These are phyloP conservation scores for Fundulus diaphanus DNA, from an alignment of 2,797 vertebrate species.

Conservation along the genomic window DNA sequence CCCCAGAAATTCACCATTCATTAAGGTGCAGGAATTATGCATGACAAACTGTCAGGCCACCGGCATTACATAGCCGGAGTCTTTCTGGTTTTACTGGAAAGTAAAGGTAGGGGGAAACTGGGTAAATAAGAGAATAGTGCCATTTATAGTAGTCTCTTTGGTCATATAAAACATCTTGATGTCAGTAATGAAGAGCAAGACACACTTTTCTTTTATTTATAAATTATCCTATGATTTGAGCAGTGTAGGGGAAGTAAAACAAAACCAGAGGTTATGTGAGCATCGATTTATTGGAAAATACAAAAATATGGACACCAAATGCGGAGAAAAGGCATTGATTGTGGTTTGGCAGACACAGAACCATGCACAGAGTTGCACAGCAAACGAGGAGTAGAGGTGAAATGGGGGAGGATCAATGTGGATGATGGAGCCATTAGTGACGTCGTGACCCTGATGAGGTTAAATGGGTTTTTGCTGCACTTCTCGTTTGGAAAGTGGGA, in stretches of 20 bases:
- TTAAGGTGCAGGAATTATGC: slow-evolving; percentile 49
- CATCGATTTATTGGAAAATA: slow-evolving; percentile 45
- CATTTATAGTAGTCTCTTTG: slow-evolving; percentile 17
- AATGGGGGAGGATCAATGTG: slow-evolving; percentile 60
- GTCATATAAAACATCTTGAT: neutral
- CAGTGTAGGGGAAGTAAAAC: neutral
- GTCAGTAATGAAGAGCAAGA: neutral
- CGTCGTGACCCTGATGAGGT: slow-evolving; percentile 23
- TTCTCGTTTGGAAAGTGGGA: slow-evolving; percentile 36
- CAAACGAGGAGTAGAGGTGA: slow-evolving; percentile 39
- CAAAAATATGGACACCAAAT: slow-evolving; percentile 38
- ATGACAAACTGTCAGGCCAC: slow-evolving; percentile 34
- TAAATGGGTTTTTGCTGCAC: slow-evolving; percentile 20
- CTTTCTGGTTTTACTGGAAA: slow-evolving; percentile 13
- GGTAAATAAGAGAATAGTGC: slow-evolving; percentile 14
- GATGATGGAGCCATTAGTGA: slow-evolving; percentile 63
- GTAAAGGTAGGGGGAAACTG: neutral
- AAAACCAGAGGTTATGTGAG: slow-evolving; percentile 16
- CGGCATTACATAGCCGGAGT: slow-evolving; percentile 29
- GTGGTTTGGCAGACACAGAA: slow-evolving; percentile 22
- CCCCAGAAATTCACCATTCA: slow-evolving; percentile 41
- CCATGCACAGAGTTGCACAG: slow-evolving; percentile 10
- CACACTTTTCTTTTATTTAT: neutral
- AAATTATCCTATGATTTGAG: neutral
- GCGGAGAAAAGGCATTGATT: slow-evolving; percentile 55